Evolutionary conservation across 2,888 invertebrate genomes (phyloP).

Genomic region (Esperia sulphurella): DNA sequence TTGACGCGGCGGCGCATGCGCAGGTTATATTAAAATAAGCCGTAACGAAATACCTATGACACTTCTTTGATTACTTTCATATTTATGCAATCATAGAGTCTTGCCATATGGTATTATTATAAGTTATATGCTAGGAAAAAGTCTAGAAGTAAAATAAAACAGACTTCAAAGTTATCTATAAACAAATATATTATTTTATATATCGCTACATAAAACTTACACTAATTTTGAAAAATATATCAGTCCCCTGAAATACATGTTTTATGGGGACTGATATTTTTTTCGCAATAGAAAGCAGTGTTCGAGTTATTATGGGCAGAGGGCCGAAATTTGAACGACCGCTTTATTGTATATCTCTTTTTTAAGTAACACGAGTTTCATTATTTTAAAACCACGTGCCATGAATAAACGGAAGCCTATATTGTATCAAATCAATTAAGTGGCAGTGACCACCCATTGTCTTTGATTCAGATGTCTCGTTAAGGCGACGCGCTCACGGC

Average conservation of each 20-base stretch:
- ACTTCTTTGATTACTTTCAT: neutral
- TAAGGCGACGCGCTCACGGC: conserved; percentile 37
- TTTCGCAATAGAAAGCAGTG: too few species aligned
- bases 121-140: too few species aligned
- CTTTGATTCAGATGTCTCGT: conserved; percentile 61
- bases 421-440: conserved; percentile 53
- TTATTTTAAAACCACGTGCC: conserved; percentile 21
- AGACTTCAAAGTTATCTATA: too few species aligned
- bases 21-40: too few species aligned
- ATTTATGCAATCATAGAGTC: neutral
- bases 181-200: too few species aligned
- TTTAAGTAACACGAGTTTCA: conserved; percentile 16
- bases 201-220: too few species aligned
- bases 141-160: too few species aligned
- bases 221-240: too few species aligned
- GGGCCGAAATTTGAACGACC: conserved; percentile 16
- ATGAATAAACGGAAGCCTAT: conserved; percentile 14
- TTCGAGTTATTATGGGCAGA: conserved; percentile 17
- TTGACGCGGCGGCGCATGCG: conserved; percentile 11
- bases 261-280: too few species aligned
- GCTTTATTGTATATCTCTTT: conserved; percentile 19
- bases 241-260: conserved; percentile 8
- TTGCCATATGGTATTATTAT: neutral
- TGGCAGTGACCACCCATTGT: conserved; percentile 55
- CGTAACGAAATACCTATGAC: too few species aligned